Evolutionary conservation across 1,140 invertebrate species (phyloP).

Genomic region (Drosophila takahashii): DNA sequence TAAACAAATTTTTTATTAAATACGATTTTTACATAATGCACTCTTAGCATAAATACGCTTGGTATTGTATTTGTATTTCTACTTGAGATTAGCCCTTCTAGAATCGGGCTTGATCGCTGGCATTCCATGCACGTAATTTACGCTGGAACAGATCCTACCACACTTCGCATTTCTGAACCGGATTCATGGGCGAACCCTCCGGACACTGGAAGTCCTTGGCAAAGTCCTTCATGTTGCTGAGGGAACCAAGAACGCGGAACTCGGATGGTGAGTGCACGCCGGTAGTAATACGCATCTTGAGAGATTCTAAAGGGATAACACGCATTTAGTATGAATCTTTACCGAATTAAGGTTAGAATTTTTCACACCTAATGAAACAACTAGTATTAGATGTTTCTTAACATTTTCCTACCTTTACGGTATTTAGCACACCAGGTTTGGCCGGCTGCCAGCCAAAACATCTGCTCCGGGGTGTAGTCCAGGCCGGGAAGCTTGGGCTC

Average conservation of each 20-base stretch:
- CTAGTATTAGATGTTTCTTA: neutral
- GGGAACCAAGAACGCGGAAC: slow-evolving; percentile 94
- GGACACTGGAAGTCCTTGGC: slow-evolving; percentile 94
- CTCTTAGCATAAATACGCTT: slow-evolving; percentile 54
- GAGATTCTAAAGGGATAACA: slow-evolving; percentile 86
- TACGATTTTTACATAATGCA: slow-evolving; percentile 62
- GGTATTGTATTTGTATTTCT: slow-evolving; percentile 53
- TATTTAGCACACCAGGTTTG: slow-evolving; percentile 87
- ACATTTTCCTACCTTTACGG: slow-evolving; percentile 72
- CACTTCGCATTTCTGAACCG: slow-evolving; percentile 92
- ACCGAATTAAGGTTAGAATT: no score
- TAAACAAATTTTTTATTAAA: slow-evolving; percentile 74
- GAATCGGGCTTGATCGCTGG: slow-evolving; percentile 47
- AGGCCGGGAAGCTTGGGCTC: slow-evolving; percentile 89
- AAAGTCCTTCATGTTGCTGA: slow-evolving; percentile 96
- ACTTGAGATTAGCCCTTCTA: slow-evolving; percentile 53
- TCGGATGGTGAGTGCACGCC: slow-evolving; percentile 91
- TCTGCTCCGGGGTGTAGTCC: slow-evolving; percentile 89
- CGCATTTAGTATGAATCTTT: neutral
- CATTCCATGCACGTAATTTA: slow-evolving; percentile 19
- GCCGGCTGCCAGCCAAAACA: slow-evolving; percentile 89
- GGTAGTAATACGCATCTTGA: slow-evolving; percentile 90
- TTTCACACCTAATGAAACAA: neutral
- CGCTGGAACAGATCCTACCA: slow-evolving; percentile 87
- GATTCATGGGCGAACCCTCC: slow-evolving; percentile 93